These are phyloP conservation scores for Rhamnusium bicolor DNA, from an alignment of 2,888 invertebrate genomes.

Conservation along the genomic window DNA sequence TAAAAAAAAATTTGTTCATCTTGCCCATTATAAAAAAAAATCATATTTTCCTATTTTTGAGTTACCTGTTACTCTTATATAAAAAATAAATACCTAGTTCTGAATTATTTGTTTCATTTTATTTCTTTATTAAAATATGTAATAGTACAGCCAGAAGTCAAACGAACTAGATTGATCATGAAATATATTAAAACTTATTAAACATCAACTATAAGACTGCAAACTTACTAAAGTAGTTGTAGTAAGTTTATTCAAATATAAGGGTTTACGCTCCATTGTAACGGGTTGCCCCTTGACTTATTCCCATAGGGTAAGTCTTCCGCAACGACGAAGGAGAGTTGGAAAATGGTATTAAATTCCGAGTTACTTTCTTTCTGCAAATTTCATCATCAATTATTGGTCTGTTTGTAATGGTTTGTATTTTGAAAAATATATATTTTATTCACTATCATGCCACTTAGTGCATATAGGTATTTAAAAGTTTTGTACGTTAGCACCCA, in stretches of 20 bases:
- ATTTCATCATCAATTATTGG: no score
- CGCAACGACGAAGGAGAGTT: background rate
- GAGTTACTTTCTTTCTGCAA: background rate
- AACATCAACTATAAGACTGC: background rate
- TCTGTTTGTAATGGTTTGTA: no score
- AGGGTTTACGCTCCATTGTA: conserved; percentile 1
- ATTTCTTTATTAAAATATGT: background rate
- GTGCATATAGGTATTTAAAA: no score
- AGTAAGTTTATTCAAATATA: conserved; percentile 5
- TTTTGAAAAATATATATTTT: no score
- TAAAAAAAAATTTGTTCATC: no score
- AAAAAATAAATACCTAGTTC: no score
- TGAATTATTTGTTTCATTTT: no score
- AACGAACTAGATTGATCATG: background rate
- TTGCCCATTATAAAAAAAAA: no score
- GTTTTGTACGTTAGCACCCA: no score
- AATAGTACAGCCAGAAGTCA: background rate
- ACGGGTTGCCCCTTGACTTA: background rate
- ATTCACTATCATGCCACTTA: no score
- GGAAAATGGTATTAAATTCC: background rate
- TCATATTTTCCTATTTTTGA: no score
- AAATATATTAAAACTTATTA: conserved; percentile 12
- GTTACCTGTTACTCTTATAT: no score
- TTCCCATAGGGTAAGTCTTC: background rate
- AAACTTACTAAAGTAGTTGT: conserved; percentile 3